These are phyloP conservation scores for Mechanitis mazaeus DNA, from an alignment of 2,888 invertebrate genomes.

Conservation along the genomic window DNA sequence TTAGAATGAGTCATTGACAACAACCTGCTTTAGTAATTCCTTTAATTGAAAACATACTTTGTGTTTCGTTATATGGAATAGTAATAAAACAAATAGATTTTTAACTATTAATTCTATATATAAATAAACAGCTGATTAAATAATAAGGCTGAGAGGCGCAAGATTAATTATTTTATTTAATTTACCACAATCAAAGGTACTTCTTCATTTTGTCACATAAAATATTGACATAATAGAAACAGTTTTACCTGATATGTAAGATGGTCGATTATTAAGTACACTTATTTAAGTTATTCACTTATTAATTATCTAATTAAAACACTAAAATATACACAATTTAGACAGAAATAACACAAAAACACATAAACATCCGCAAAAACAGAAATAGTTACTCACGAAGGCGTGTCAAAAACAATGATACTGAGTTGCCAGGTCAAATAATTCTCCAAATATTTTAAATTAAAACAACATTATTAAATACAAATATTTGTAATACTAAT, in stretches of 20 bases:
- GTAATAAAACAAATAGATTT: too few species aligned
- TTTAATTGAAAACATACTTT: too few species aligned
- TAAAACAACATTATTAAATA: neutral
- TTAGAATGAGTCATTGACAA: neutral
- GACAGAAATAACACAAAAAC: constrained; percentile 24
- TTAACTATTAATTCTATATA: neutral
- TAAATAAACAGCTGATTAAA: constrained; percentile 13
- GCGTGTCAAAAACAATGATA: constrained; percentile 38
- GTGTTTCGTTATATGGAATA: too few species aligned
- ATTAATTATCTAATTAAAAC: constrained; percentile 6
- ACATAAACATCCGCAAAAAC: constrained; percentile 19
- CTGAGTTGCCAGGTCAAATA: constrained; percentile 25
- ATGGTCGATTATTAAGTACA: constrained; percentile 11
- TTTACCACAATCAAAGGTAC: constrained; percentile 1
- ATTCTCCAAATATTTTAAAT: neutral
- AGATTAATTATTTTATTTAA: constrained; percentile 1
- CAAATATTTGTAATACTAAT: too few species aligned
- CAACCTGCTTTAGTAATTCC: too few species aligned
- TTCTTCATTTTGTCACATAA: constrained; percentile 16
- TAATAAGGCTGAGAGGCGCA: neutral
- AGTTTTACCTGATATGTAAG: constrained; percentile 33
- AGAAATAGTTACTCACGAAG: constrained; percentile 31
- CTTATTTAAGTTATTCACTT: constrained; percentile 9
- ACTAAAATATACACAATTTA: constrained; percentile 25
- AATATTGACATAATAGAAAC: constrained; percentile 20